Percentiles rank a stretch among this genome's conserved stretches.
Conservation (phyloP, 1,140 invertebrate species). For the Phymorhynchus buccinoides region DNA sequence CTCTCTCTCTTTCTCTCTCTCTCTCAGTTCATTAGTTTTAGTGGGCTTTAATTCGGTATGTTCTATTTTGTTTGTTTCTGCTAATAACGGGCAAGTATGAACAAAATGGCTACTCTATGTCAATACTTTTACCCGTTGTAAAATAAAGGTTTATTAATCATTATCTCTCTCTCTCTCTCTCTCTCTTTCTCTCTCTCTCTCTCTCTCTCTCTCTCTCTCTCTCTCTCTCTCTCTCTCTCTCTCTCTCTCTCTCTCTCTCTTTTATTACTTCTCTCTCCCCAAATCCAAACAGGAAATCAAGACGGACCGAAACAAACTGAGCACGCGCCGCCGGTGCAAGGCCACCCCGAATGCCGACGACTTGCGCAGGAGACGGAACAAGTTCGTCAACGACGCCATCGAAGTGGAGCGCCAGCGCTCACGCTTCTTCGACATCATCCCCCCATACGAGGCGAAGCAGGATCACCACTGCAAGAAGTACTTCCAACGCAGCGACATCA, state of each 20-base stretch:
- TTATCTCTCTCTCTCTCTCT: neutral
- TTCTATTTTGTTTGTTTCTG: too few relatives aligned
- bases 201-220: too few relatives aligned
- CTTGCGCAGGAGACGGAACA: neutral
- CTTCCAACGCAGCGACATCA: slow-evolving; percentile 54
- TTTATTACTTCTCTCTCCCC: neutral
- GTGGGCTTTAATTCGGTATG: neutral
- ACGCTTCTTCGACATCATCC: slow-evolving; percentile 59
- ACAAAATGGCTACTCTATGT: too few relatives aligned
- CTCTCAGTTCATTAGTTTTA: too few relatives aligned
- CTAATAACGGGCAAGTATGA: too few relatives aligned
- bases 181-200: neutral
- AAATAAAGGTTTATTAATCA: too few relatives aligned
- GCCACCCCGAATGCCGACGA: neutral
- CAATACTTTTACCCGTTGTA: too few relatives aligned
- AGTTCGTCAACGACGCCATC: slow-evolving; percentile 14
- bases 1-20: too few relatives aligned
- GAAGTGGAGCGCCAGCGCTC: slow-evolving; percentile 21
- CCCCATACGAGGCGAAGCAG: slow-evolving; percentile 53
- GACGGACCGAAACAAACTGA: neutral
- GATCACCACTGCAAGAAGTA: slow-evolving; percentile 55
- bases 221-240: too few relatives aligned
- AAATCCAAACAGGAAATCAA: slow-evolving; percentile 6
- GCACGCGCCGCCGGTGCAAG: neutral
- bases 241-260: neutral